A percentile compares a stretch with the other conserved stretches of the same genome.
These are phyloP conservation scores for Lamellibrachia luymesi DNA, from an alignment of 1,140 invertebrate species.

Conservation along the genomic window DNA sequence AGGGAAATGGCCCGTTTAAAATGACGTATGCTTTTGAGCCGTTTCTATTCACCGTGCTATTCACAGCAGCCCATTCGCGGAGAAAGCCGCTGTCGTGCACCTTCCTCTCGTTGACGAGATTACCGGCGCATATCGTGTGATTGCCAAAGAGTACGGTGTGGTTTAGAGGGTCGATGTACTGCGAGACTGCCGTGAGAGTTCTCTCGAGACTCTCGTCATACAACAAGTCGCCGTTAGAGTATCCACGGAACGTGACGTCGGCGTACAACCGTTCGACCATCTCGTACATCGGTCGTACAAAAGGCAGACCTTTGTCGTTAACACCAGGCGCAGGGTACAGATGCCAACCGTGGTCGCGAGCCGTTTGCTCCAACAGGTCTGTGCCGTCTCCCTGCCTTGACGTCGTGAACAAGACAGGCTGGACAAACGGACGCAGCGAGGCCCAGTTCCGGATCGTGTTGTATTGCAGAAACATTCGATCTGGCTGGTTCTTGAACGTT, in stretches of 20 bases:
- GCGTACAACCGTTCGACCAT: background rate
- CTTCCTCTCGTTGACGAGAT: background rate
- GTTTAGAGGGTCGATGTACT: background rate
- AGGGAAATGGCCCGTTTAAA: background rate
- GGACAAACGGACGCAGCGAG: conserved; percentile 19
- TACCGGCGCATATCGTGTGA: background rate
- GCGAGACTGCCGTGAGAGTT: background rate
- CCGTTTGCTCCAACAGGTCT: background rate
- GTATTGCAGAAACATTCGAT: background rate
- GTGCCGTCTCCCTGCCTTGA: background rate
- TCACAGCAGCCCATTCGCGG: background rate
- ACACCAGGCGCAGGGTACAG: background rate
- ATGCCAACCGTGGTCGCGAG: conserved; percentile 14
- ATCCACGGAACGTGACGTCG: background rate
- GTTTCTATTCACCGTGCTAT: background rate
- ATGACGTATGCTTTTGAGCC: background rate
- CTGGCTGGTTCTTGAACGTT: background rate
- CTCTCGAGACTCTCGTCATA: background rate
- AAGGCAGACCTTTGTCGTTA: conserved; percentile 17
- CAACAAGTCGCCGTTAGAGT: conserved; percentile 8
- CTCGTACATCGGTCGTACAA: conserved; percentile 14
- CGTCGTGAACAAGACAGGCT: background rate
- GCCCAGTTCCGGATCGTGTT: conserved; percentile 19
- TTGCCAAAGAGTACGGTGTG: background rate
- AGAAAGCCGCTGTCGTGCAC: background rate